Base-by-base conservation (phyloP, 2,797 vertebrate genomes). In the Anguilla pacifica region DNA sequence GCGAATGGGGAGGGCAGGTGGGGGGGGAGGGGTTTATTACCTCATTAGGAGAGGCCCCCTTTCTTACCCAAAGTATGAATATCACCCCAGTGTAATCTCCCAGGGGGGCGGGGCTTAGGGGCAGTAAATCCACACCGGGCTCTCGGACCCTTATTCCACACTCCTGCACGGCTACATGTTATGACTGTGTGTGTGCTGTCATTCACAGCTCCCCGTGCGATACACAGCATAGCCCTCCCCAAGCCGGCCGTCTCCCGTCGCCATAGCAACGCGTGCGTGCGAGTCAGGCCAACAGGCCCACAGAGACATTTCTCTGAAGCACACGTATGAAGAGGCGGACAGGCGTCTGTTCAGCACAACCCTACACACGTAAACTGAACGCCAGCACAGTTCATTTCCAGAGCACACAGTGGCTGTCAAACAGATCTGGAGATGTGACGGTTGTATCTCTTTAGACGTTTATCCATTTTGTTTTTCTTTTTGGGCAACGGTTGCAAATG, bases 11-110 rank as follows among this genome's bases (percentile, higher is more conserved):
- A 49, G 70, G 70, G 79, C 83, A 79, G 67, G 85, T 90, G 61
- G 74, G 35, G 39, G n/a, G 59, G 57, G 17, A 17, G 77, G 83
- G 59, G 53, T 79, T 86, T 85, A 86, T 46, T 59, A 70, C 83
- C 89, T 88, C 83, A 87, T 90, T 89, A 87, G 15, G 55, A 84
- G 70, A 85, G 53, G 83, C 19, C 53, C 89, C 70, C 59, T 90
- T 86, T 89, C n/a, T 85, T 85, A 81, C 87, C 85, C 28, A 79
- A 86, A 72, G 88, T 86, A 85, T 90, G 91, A 90, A 91, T 91
- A 90, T 88, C 81, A 49, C 81, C 87, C 72, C 88, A 86, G 86
- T 91, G 87, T 92, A 88, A 86, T 81, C 31, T 19, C 86, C 85
- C 83, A 35, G 4, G 82, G 86, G 57, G 17, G 57, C 64, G 39